Evolutionary conservation across 1,140 invertebrate genomes (phyloP).

Genomic region (Heterodera carotae): DNA sequence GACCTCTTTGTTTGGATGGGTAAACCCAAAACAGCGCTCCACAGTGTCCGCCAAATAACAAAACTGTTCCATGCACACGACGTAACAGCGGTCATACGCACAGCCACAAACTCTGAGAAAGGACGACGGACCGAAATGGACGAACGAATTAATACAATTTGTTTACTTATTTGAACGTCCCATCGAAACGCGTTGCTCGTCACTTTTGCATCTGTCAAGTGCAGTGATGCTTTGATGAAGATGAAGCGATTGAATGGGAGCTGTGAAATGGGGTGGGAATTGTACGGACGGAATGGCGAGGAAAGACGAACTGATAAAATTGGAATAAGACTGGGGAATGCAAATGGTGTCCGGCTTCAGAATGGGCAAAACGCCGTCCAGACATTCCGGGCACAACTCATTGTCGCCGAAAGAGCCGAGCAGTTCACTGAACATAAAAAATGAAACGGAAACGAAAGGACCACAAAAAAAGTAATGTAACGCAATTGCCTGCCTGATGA

Average conservation of each 20-base stretch:
- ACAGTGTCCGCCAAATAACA: slow-evolving; percentile 29
- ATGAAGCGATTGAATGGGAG: slow-evolving; percentile 57
- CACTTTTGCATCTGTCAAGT: slow-evolving; percentile 3
- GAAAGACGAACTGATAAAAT: slow-evolving; percentile 31
- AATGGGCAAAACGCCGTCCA: slow-evolving; percentile 79
- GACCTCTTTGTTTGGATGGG: slow-evolving; percentile 51
- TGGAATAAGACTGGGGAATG: slow-evolving; percentile 55
- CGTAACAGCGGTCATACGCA: slow-evolving; percentile 52
- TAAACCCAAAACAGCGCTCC: slow-evolving; percentile 49
- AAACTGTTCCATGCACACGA: slow-evolving; percentile 46
- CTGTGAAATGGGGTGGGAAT: slow-evolving; percentile 27
- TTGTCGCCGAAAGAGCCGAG: slow-evolving; percentile 98
- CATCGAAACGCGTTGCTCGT: not conserved
- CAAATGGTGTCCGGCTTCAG: slow-evolving; percentile 52
- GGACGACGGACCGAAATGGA: too few species aligned
- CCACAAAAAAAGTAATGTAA: slow-evolving; percentile 66
- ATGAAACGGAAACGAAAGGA: slow-evolving; percentile 87
- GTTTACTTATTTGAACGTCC: slow-evolving; percentile 9
- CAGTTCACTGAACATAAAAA: slow-evolving; percentile 72
- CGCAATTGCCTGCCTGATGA: slow-evolving; percentile 73
- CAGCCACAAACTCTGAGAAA: not conserved
- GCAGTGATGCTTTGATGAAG: slow-evolving; percentile 43
- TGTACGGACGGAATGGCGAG: not conserved
- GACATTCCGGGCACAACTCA: slow-evolving; percentile 95
- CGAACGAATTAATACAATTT: not conserved